Conservation (phyloP, 2,113 vertebrate genomes). For the Pteronura brasiliensis region DNA sequence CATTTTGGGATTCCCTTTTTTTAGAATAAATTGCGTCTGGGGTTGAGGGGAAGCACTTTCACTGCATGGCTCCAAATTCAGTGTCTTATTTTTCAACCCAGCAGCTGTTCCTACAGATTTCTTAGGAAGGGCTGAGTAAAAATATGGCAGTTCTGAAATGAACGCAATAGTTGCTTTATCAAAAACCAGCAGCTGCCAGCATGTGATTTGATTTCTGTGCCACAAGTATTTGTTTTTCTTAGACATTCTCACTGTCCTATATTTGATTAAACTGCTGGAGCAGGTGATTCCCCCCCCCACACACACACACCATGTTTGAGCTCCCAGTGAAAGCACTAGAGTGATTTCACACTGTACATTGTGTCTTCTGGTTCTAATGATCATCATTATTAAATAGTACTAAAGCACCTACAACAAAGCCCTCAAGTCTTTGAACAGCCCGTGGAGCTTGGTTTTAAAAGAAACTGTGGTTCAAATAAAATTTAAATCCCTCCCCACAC, state of each 20-base stretch:
- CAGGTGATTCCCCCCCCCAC: not conserved
- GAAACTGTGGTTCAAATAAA: not conserved
- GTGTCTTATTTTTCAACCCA: not conserved
- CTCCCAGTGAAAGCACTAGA: not conserved
- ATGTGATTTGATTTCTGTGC: not conserved
- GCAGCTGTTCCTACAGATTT: constrained; percentile 40
- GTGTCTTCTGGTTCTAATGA: not conserved
- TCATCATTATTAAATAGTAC: not conserved
- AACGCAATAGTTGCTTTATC: not conserved
- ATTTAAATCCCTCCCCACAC: not conserved
- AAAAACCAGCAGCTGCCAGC: not conserved
- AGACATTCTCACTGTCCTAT: not conserved
- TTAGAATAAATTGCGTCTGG: not conserved
- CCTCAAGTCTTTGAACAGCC: not conserved
- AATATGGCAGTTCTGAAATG: not conserved
- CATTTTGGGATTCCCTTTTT: not conserved
- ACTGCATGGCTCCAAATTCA: constrained; percentile 5
- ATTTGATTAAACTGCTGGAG: not conserved
- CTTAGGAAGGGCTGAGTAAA: constrained; percentile 51
- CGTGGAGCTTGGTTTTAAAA: not conserved
- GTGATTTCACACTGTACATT: not conserved
- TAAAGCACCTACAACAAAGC: not conserved
- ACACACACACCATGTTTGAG: not conserved
- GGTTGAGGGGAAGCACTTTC: not conserved
- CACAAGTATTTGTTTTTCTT: not conserved